phyloP scores from a whole-genome alignment of 2,113 vertebrate species.

The Caranx melampygus region DNA sequence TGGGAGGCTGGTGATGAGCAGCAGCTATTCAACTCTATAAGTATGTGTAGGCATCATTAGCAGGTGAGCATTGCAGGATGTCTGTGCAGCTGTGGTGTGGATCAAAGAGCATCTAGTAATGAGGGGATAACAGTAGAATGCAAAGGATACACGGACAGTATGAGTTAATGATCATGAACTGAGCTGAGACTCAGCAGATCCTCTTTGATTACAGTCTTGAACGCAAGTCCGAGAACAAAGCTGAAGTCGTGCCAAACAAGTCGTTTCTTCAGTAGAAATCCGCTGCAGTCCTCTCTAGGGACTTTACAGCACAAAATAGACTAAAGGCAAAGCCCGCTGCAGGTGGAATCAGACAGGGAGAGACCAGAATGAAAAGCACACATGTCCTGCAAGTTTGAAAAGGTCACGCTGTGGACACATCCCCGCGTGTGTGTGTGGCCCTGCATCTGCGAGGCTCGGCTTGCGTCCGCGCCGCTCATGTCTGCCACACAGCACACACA shows the following conservation, averaged over 20 bases:
- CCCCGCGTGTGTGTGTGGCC: constrained; percentile 27
- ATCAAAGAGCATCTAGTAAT: not conserved
- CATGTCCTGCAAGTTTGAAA: constrained; percentile 55
- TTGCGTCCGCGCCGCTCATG: not conserved
- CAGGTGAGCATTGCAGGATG: not conserved
- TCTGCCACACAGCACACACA: not conserved
- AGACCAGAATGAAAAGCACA: constrained; percentile 39
- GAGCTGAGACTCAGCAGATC: not conserved
- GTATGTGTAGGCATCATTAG: not conserved
- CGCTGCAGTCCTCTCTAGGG: constrained; percentile 27
- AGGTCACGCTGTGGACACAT: constrained; percentile 59
- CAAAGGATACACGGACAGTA: not conserved
- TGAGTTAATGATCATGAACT: not conserved
- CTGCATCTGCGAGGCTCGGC: constrained; percentile 56
- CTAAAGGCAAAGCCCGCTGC: constrained; percentile 29
- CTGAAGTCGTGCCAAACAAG: not conserved
- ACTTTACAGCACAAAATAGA: not conserved
- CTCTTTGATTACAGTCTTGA: not conserved
- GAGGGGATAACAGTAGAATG: constrained; percentile 5
- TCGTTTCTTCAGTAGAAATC: constrained; percentile 37
- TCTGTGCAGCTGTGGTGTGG: not conserved
- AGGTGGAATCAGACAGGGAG: constrained; percentile 23
- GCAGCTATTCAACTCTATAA: not conserved
- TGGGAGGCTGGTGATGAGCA: not conserved
- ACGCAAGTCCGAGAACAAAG: constrained; percentile 24